These are phyloP conservation scores for Microctenopoma steveboyesi DNA, from an alignment of 2,797 vertebrate genomes.

Conservation along the genomic window DNA sequence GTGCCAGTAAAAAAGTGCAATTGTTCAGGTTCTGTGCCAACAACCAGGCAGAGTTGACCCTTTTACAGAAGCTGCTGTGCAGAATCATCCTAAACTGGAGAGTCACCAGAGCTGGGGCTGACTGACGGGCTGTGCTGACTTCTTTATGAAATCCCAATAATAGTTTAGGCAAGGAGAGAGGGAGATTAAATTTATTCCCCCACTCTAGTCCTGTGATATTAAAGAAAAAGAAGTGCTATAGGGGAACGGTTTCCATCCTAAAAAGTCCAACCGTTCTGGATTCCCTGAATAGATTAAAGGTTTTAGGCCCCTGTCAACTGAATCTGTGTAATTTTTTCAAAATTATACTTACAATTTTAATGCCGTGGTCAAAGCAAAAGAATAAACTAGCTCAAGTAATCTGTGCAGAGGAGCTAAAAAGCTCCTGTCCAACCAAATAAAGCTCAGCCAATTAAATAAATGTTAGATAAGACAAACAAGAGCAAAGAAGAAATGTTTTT, in stretches of 20 bases:
- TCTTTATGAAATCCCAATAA: constrained; percentile 61
- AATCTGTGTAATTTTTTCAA: not conserved
- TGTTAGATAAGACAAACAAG: not conserved
- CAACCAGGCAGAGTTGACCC: constrained; percentile 57
- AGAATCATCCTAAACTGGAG: constrained; percentile 50
- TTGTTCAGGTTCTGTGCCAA: constrained; percentile 64
- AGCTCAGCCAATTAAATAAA: too few species aligned
- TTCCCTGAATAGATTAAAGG: constrained; percentile 10
- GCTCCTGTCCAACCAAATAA: too few species aligned
- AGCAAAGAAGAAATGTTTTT: not conserved
- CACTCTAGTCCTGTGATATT: constrained; percentile 4
- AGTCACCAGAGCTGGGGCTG: constrained; percentile 22
- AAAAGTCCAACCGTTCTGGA: not conserved
- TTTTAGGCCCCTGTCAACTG: not conserved
- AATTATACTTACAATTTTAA: not conserved
- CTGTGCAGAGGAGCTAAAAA: too few species aligned
- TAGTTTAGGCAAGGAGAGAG: constrained; percentile 19
- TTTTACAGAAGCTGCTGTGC: constrained; percentile 46
- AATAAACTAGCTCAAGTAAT: not conserved
- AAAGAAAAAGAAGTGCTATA: not conserved
- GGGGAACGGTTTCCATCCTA: not conserved
- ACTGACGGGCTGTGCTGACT: constrained; percentile 36
- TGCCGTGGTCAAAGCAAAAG: not conserved
- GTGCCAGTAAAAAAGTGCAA: constrained; percentile 39
- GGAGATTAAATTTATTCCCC: constrained; percentile 13